Percentiles rank a stretch among this genome's conserved stretches.
Evolutionary conservation across 2,797 vertebrate genomes (phyloP).

Genomic region (Parauchenoglanis punctatus): DNA sequence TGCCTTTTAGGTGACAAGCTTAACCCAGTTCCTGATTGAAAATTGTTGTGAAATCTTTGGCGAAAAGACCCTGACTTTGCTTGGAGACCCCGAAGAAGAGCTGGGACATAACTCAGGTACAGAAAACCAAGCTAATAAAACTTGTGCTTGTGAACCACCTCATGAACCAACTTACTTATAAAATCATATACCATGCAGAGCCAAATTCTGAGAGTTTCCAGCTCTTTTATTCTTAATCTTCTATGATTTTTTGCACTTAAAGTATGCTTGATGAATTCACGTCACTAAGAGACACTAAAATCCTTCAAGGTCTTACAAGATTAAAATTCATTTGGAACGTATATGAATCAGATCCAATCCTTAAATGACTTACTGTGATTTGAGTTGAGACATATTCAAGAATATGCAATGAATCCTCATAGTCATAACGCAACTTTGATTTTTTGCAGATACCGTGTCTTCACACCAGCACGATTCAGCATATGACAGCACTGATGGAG

Average conservation of each 20-base stretch:
- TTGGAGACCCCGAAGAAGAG: constrained; percentile 74
- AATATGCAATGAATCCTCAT: neutral
- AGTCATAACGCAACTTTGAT: constrained; percentile 5
- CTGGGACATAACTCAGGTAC: constrained; percentile 78
- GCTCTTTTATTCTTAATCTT: neutral
- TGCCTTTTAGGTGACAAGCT: constrained; percentile 77
- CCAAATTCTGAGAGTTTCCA: neutral
- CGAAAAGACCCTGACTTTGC: constrained; percentile 73
- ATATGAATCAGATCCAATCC: neutral
- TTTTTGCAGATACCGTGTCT: constrained; percentile 77
- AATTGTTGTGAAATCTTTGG: constrained; percentile 84
- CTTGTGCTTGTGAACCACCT: neutral
- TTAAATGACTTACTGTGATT: neutral
- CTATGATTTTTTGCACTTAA: neutral
- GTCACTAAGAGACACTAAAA: neutral
- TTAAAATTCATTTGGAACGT: neutral
- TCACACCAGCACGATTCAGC: constrained; percentile 89
- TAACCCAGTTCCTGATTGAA: constrained; percentile 90
- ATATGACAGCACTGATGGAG: constrained; percentile 87
- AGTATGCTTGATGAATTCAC: neutral
- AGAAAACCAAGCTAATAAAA: neutral
- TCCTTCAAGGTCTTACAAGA: neutral
- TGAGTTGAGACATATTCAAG: neutral
- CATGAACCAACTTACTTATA: neutral
- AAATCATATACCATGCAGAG: neutral